These are phyloP conservation scores for Leuciscus waleckii DNA, from an alignment of 2,797 vertebrate species.

Conservation along the genomic window DNA sequence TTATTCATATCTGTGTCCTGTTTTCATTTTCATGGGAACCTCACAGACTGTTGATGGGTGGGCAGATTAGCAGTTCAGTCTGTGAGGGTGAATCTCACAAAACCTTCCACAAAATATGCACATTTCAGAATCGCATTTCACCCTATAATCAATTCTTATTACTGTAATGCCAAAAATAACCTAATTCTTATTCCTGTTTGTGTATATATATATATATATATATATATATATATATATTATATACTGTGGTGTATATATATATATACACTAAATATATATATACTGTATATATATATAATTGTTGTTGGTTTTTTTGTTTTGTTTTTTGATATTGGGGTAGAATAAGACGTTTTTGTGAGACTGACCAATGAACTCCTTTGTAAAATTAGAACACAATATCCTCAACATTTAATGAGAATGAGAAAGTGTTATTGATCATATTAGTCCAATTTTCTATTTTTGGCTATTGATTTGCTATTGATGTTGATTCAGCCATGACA, in stretches of 20 bases:
- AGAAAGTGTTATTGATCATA: slow-evolving; percentile 34
- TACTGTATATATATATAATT: neutral
- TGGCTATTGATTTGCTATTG: neutral
- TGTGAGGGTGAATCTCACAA: slow-evolving; percentile 19
- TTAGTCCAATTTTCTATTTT: slow-evolving; percentile 25
- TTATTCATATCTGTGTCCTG: neutral
- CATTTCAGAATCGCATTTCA: neutral
- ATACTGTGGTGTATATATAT: neutral
- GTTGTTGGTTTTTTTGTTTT: neutral
- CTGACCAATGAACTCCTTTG: neutral
- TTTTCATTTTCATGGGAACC: neutral
- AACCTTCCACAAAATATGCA: neutral
- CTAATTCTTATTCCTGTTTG: neutral
- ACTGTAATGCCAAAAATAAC: neutral
- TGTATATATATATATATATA: neutral
- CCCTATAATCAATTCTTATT: neutral
- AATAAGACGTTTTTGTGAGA: neutral
- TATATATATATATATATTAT: neutral
- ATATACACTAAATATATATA: neutral
- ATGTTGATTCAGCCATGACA: neutral
- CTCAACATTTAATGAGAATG: slow-evolving; percentile 15
- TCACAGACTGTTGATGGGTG: neutral
- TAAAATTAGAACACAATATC: neutral
- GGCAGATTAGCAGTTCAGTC: neutral
- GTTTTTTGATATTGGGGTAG: neutral